These are phyloP conservation scores for Piezodorus guildinii DNA, from an alignment of 1,140 invertebrate genomes.

Conservation along the genomic window DNA sequence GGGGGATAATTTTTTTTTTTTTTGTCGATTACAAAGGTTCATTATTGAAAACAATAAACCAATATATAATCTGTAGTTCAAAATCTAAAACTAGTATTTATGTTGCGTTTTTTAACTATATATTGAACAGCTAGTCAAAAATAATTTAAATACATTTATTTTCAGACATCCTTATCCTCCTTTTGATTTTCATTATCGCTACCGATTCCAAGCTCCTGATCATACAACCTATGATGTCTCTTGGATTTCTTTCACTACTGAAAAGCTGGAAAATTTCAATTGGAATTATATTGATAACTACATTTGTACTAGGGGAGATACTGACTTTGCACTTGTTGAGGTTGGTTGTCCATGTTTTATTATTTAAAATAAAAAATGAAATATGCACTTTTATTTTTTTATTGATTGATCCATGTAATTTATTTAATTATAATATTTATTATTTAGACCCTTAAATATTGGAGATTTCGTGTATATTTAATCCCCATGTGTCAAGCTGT, in stretches of 20 bases:
- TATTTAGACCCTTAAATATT: constrained; percentile 74
- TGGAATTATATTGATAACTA: constrained; percentile 98
- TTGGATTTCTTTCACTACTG: constrained; percentile 84
- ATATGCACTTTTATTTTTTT: too few species aligned
- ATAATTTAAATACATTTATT: constrained; percentile 24
- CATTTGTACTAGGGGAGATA: constrained; percentile 84
- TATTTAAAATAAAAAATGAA: too few species aligned
- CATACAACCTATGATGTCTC: constrained; percentile 90
- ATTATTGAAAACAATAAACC: too few species aligned
- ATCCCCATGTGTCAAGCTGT: constrained; percentile 61
- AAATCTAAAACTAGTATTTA: too few species aligned
- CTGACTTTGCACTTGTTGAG: constrained; percentile 52
- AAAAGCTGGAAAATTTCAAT: constrained; percentile 91
- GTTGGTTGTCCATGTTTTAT: not conserved
- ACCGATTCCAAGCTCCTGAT: constrained; percentile 86
- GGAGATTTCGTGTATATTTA: constrained; percentile 82
- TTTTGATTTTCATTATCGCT: constrained; percentile 79
- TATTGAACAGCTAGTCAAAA: too few species aligned
- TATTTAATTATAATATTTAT: constrained; percentile 14
- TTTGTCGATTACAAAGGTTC: too few species aligned
- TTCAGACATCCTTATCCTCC: constrained; percentile 81
- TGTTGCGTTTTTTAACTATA: too few species aligned
- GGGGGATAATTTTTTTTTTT: too few species aligned
- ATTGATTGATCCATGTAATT: too few species aligned
- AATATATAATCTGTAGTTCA: too few species aligned